Conservation (phyloP, 2,797 vertebrate species). For the Lutjanus argentimaculatus region DNA sequence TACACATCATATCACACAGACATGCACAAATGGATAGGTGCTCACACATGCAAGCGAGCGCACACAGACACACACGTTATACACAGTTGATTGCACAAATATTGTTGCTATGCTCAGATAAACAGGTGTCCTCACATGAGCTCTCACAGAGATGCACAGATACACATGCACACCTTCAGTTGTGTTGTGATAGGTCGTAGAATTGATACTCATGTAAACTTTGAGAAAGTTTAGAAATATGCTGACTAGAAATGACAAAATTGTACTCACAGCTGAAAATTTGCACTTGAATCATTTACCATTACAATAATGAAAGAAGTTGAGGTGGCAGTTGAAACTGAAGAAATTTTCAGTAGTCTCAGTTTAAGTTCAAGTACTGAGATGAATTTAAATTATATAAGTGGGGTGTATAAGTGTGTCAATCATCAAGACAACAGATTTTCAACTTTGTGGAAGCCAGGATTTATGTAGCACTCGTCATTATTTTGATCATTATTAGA, state of each 20-base stretch:
- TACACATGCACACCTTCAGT: conserved; percentile 21
- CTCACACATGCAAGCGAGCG: conserved; percentile 45
- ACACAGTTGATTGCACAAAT: conserved; percentile 66
- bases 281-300: not conserved
- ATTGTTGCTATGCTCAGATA: conserved; percentile 64
- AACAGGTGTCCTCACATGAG: conserved; percentile 64
- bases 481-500: conserved; percentile 73
- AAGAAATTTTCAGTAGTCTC: not conserved
- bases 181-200: conserved; percentile 24
- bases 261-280: not conserved
- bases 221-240: conserved; percentile 22
- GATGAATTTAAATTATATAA: not conserved
- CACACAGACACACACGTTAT: conserved; percentile 24
- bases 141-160: conserved; percentile 38
- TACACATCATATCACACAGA: conserved; percentile 78
- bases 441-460: conserved; percentile 39
- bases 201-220: conserved; percentile 12
- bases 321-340: not conserved
- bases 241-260: not conserved
- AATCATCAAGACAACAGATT: conserved; percentile 14
- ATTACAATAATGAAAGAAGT: not conserved
- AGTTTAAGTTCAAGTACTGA: conserved; percentile 7
- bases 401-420: not conserved
- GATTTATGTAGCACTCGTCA: conserved; percentile 75
- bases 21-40: conserved; percentile 72